phyloP scores from a whole-genome alignment of 2,113 vertebrate genomes.

The Suncus etruscus region DNA sequence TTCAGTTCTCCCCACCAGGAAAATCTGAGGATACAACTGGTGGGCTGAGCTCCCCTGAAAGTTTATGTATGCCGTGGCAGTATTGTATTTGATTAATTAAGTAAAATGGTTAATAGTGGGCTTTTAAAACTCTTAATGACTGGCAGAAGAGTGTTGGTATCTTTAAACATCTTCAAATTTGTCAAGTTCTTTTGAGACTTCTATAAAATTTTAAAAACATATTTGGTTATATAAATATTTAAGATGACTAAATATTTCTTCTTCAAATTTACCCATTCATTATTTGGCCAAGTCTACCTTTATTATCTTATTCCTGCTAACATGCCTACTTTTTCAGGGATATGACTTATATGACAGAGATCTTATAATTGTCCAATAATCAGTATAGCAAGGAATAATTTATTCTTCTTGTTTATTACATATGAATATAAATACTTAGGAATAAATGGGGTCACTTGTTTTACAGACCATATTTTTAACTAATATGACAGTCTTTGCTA shows the following conservation, averaged over 20 bases:
- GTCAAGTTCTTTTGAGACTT: neutral
- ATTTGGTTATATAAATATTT: neutral
- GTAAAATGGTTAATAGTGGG: too few species aligned
- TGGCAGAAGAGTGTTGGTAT: neutral
- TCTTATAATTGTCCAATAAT: neutral
- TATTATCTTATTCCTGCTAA: neutral
- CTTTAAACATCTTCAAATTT: neutral
- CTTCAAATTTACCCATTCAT: neutral
- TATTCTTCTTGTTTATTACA: neutral
- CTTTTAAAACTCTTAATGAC: neutral
- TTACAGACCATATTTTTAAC: neutral
- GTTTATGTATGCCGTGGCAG: too few species aligned
- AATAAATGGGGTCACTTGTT: neutral
- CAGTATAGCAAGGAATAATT: neutral
- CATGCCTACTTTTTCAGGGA: neutral
- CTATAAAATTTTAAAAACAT: neutral
- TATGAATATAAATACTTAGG: neutral
- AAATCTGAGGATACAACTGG: too few species aligned
- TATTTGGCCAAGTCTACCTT: neutral
- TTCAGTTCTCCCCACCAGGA: too few species aligned
- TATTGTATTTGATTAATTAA: neutral
- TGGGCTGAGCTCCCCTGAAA: too few species aligned
- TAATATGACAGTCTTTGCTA: neutral
- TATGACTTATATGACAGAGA: neutral
- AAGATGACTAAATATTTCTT: neutral